Evolutionary conservation across 2,888 invertebrate species (phyloP).

Genomic region (Nudaria mundana): DNA sequence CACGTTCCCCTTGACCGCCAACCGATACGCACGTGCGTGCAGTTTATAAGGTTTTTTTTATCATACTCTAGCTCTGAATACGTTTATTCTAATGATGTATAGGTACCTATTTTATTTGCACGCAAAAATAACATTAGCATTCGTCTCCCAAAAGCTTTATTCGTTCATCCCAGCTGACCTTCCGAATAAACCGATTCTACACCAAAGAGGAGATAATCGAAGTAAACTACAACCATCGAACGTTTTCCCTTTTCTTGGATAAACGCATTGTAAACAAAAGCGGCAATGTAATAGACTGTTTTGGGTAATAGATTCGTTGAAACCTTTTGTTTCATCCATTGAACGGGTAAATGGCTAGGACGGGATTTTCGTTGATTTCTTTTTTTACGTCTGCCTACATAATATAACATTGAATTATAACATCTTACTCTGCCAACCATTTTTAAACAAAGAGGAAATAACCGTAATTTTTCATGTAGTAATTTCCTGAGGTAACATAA

Average conservation of each 20-base stretch:
- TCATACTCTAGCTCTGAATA: too few species aligned
- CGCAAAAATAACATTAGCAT: conserved; percentile 13
- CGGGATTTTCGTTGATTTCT: conserved; percentile 31
- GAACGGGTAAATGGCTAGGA: conserved; percentile 24
- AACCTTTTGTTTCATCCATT: conserved; percentile 22
- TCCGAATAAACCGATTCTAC: conserved; percentile 33
- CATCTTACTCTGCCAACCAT: conserved; percentile 18
- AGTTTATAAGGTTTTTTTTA: too few species aligned
- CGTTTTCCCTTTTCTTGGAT: conserved; percentile 41
- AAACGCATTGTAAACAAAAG: conserved; percentile 45
- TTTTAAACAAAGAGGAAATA: conserved; percentile 27
- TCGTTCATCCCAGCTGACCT: conserved; percentile 18
- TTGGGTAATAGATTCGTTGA: conserved; percentile 37
- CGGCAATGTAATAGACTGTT: conserved; percentile 38
- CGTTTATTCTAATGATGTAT: too few species aligned
- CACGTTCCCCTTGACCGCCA: too few species aligned
- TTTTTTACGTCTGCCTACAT: conserved; percentile 32
- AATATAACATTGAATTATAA: conserved; percentile 38
- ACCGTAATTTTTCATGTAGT: too few species aligned
- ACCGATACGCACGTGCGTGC: too few species aligned
- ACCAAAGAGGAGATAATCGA: conserved; percentile 40
- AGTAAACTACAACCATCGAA: conserved; percentile 43
- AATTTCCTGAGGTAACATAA: too few species aligned
- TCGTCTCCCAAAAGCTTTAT: conserved; percentile 14
- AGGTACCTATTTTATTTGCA: conserved; percentile 4